Evolutionary conservation across 2,113 vertebrate species (phyloP).

Genomic region (Erythrocercus mccallii): DNA sequence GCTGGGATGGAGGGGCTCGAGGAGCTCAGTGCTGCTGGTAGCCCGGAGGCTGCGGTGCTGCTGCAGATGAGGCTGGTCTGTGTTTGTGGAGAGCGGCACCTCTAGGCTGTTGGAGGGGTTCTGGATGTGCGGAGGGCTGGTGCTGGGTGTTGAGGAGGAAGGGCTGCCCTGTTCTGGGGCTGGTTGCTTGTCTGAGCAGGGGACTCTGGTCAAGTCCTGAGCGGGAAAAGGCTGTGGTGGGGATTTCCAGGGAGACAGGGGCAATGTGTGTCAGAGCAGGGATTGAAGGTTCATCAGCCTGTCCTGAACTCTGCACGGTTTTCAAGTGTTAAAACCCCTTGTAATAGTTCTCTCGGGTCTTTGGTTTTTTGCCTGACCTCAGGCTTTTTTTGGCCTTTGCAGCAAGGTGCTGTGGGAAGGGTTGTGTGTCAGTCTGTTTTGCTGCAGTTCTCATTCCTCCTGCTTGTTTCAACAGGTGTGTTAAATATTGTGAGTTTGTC

Average conservation of each 20-base stretch:
- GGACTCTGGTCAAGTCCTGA: fast-evolving
- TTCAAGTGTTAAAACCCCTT: background rate
- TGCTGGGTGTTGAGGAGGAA: background rate
- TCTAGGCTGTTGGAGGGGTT: background rate
- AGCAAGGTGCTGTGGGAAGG: background rate
- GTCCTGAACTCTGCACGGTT: background rate
- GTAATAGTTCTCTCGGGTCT: background rate
- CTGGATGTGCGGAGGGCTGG: background rate
- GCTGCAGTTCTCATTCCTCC: background rate
- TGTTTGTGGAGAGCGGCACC: background rate
- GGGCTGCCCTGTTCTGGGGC: background rate
- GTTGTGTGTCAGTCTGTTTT: background rate
- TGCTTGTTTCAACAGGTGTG: background rate
- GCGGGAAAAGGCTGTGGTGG: background rate
- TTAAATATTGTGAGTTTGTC: background rate
- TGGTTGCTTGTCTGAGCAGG: background rate
- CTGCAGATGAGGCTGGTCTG: background rate
- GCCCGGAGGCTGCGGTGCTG: background rate
- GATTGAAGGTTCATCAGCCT: background rate
- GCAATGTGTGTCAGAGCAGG: background rate
- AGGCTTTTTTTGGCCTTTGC: background rate
- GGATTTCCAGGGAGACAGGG: background rate
- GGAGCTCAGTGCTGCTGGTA: background rate
- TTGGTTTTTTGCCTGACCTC: background rate
- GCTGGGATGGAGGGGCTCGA: background rate